phyloP scores from a whole-genome alignment of 1,140 invertebrate species.

The Pogonomyrmex californicus region DNA sequence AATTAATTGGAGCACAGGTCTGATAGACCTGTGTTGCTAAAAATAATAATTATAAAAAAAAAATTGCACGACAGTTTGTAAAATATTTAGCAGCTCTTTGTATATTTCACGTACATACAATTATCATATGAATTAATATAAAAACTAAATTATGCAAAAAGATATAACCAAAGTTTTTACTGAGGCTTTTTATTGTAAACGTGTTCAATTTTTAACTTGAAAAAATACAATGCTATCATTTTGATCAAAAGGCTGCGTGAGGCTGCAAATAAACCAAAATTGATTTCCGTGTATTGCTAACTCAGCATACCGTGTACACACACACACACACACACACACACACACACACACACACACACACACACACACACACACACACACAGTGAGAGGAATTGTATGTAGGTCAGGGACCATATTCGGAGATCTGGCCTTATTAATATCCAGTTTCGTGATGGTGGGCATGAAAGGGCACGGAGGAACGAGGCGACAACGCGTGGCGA shows the following conservation, averaged over 20 bases:
- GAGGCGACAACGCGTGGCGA: background rate
- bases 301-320: background rate
- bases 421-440: constrained; percentile 31
- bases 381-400: constrained; percentile 17
- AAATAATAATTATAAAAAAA: no score
- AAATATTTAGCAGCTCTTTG: background rate
- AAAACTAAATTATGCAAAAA: background rate
- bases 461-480: constrained; percentile 9
- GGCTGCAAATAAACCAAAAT: background rate
- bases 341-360: no score
- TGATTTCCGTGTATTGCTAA: background rate
- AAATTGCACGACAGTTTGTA: background rate
- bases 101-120: background rate
- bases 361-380: no score
- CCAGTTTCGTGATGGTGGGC: background rate
- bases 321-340: background rate
- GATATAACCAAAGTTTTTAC: constrained; percentile 7
- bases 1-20: background rate
- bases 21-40: background rate
- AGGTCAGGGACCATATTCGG: constrained; percentile 28
- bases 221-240: background rate
- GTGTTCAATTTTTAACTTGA: background rate
- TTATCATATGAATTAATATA: background rate
- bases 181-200: background rate
- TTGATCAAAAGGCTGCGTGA: background rate